These are phyloP conservation scores for Microtus montanus DNA, from an alignment of 2,113 vertebrate species.

Conservation along the genomic window DNA sequence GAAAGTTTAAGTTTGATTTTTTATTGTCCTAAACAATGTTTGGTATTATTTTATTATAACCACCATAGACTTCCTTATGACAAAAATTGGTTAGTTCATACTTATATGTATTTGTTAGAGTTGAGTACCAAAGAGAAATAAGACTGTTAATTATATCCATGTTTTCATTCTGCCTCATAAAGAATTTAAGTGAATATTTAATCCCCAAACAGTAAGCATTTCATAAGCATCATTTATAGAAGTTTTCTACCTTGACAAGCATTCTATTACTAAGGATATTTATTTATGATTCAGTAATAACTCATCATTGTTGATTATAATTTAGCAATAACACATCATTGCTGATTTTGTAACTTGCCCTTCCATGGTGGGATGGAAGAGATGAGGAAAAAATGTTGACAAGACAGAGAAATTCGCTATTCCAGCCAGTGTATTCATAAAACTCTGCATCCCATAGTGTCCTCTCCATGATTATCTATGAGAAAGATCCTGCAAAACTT, in stretches of 20 bases:
- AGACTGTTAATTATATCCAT: not conserved
- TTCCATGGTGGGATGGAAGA: not conserved
- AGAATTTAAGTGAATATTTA: not conserved
- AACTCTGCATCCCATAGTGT: not conserved
- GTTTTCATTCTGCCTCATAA: not conserved
- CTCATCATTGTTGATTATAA: not conserved
- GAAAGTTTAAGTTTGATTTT: not conserved
- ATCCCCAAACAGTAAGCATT: not conserved
- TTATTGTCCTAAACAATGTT: not conserved
- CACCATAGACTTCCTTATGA: not conserved
- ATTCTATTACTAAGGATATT: not conserved
- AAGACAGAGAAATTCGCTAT: not conserved
- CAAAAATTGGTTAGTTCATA: not conserved
- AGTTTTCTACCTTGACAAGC: not conserved
- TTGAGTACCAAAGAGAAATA: not conserved
- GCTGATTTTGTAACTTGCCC: not conserved
- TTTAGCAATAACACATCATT: not conserved
- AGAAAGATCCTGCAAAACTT: not conserved
- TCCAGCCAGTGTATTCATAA: not conserved
- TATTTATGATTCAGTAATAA: not conserved
- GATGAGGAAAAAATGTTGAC: not conserved
- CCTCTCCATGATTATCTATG: not conserved
- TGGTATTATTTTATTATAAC: not conserved
- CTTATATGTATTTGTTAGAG: conserved; percentile 8
- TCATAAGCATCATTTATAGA: not conserved